These are phyloP conservation scores for Cecidostiba fungosa DNA, from an alignment of 2,888 invertebrate genomes.

Conservation along the genomic window DNA sequence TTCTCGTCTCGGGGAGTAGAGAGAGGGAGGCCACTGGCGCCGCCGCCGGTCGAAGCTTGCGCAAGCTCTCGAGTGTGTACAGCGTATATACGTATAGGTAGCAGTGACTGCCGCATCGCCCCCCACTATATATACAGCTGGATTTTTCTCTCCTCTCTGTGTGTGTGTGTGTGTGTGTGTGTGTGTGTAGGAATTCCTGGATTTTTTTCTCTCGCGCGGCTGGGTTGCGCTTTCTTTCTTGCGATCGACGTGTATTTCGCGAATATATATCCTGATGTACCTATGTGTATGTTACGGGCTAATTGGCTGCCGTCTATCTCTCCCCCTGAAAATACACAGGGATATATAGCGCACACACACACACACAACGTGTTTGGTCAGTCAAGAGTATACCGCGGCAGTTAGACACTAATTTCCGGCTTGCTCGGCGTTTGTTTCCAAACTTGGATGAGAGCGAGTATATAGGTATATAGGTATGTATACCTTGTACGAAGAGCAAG, in stretches of 20 bases:
- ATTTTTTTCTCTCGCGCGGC: not conserved
- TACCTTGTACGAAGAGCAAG: not conserved
- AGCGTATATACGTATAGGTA: too few relatives aligned
- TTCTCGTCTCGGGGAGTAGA: not conserved
- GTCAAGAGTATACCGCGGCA: not conserved
- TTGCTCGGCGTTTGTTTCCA: not conserved
- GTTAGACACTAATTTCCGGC: slow-evolving; percentile 47
- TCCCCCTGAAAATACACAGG: not conserved
- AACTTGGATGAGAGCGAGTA: not conserved
- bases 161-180: too few relatives aligned
- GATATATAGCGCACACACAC: not conserved
- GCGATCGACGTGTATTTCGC: not conserved
- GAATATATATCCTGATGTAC: not conserved
- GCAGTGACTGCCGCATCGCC: slow-evolving; percentile 67
- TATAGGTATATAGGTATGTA: not conserved
- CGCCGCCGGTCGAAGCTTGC: slow-evolving; percentile 53
- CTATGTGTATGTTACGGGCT: not conserved
- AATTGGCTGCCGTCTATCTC: not conserved
- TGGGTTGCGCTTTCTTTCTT: not conserved
- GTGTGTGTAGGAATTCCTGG: not conserved
- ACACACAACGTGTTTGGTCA: slow-evolving; percentile 20
- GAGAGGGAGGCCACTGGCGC: not conserved
- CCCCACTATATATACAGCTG: not conserved
- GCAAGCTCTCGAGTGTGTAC: slow-evolving; percentile 39
- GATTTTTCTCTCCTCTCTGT: slow-evolving; percentile 70